These are phyloP conservation scores for Mormyrus lacerda DNA, from an alignment of 2,113 vertebrate genomes.

Conservation along the genomic window DNA sequence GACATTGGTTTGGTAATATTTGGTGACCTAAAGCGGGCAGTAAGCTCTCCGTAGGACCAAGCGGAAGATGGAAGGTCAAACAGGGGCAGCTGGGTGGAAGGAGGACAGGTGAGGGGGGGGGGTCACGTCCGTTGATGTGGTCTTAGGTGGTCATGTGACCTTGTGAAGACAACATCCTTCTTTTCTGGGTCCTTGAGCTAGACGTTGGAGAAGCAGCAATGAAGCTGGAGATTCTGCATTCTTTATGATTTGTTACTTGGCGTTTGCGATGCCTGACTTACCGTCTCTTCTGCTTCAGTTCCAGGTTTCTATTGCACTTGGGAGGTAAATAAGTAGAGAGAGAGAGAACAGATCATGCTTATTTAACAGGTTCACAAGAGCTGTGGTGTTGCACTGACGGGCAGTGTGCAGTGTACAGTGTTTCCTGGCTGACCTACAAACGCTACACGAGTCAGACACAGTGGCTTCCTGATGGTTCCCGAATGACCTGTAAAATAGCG, in stretches of 20 bases:
- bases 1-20: background rate
- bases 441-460: background rate
- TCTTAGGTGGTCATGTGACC: background rate
- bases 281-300: constrained; percentile 48
- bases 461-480: background rate
- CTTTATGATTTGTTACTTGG: background rate
- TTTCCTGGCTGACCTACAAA: background rate
- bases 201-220: background rate
- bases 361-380: background rate
- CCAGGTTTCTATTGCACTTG: constrained; percentile 65
- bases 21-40: background rate
- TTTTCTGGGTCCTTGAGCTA: background rate
- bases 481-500: background rate
- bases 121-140: too few species aligned
- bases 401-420: background rate
- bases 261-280: constrained; percentile 32
- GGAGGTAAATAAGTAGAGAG: background rate
- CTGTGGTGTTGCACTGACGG: background rate
- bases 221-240: background rate
- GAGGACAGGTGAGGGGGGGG: background rate
- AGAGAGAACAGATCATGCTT: background rate
- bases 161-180: background rate
- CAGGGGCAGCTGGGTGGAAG: background rate
- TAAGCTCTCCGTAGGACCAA: background rate
- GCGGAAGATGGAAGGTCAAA: background rate